Conservation (phyloP, 1,140 invertebrate species). For the Luehdorfia chinensis region DNA sequence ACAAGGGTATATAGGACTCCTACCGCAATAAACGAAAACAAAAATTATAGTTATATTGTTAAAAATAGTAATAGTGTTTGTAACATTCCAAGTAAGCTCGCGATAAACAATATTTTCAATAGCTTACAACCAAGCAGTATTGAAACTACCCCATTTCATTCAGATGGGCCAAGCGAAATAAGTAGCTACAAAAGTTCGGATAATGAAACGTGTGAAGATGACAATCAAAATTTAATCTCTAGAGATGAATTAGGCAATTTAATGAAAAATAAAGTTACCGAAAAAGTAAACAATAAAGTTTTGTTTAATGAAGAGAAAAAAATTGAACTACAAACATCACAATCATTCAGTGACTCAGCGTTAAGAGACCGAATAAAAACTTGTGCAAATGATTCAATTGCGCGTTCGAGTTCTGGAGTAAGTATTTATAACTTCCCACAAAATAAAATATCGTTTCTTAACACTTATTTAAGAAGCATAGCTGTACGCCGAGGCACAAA, state of each 20-base stretch:
- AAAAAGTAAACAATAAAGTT: background rate
- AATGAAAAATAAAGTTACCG: too few relatives aligned
- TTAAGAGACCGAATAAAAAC: slow-evolving; percentile 28
- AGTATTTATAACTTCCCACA: slow-evolving; percentile 49
- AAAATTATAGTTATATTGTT: slow-evolving; percentile 37
- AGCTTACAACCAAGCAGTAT: slow-evolving; percentile 54
- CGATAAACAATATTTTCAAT: slow-evolving; percentile 44
- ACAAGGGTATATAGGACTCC: slow-evolving; percentile 60
- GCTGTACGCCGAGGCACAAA: slow-evolving; percentile 52
- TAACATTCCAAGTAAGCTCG: slow-evolving; percentile 67
- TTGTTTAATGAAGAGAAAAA: slow-evolving; percentile 36
- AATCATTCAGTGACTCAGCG: slow-evolving; percentile 50
- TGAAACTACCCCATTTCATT: slow-evolving; percentile 60
- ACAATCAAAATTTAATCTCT: slow-evolving; percentile 22
- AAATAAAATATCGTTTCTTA: slow-evolving; percentile 71
- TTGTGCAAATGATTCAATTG: slow-evolving; percentile 27
- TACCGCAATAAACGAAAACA: slow-evolving; percentile 29
- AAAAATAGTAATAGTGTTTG: slow-evolving; percentile 40
- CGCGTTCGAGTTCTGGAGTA: slow-evolving; percentile 54
- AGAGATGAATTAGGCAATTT: background rate
- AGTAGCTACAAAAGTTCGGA: slow-evolving; percentile 77
- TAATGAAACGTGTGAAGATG: slow-evolving; percentile 61
- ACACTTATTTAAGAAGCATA: slow-evolving; percentile 75
- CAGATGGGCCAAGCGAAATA: slow-evolving; percentile 59
- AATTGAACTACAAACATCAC: slow-evolving; percentile 51